A percentile compares a stretch with the other conserved stretches of the same genome.
Conservation (phyloP, 2,888 invertebrate genomes). For the Conus canariensis region DNA sequence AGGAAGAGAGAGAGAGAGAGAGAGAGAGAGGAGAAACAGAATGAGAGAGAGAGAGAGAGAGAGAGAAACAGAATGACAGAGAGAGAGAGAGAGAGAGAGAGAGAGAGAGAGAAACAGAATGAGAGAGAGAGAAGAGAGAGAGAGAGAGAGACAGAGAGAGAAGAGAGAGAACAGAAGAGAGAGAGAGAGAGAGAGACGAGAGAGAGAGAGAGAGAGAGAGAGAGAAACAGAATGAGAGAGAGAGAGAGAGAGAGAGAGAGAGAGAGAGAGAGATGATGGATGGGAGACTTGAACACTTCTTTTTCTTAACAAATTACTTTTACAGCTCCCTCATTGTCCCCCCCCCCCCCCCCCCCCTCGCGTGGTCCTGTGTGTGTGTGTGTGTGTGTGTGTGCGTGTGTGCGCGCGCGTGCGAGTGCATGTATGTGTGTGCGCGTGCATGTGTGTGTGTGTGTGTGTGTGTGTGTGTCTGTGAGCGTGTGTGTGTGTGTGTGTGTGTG, state of each 20-base stretch:
- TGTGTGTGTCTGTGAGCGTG: constrained; percentile 10
- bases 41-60: not conserved
- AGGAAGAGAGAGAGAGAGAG: not conserved
- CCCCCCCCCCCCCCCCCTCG: too few relatives aligned
- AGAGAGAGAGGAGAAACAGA: not conserved
- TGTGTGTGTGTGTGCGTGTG: not conserved
- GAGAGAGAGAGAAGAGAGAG: too few relatives aligned
- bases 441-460: constrained; percentile 17
- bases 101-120: too few relatives aligned
- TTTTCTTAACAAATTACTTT: too few relatives aligned
- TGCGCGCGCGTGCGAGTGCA: constrained; percentile 1
- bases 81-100: too few relatives aligned
- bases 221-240: too few relatives aligned
- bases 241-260: too few relatives aligned
- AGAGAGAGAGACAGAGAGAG: not conserved
- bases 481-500: not conserved
- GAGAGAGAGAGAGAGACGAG: not conserved
- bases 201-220: too few relatives aligned
- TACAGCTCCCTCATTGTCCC: too few relatives aligned
- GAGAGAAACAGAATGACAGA: not conserved
- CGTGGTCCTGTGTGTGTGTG: not conserved
- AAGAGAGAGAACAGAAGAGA: constrained; percentile 2
- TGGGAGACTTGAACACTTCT: too few relatives aligned
- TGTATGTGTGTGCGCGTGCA: constrained; percentile 11
- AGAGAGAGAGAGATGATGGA: too few relatives aligned